Percentiles rank a stretch among this genome's conserved stretches.
phyloP scores from a whole-genome alignment of 1,140 invertebrate species.

The Drosophila sp. region DNA sequence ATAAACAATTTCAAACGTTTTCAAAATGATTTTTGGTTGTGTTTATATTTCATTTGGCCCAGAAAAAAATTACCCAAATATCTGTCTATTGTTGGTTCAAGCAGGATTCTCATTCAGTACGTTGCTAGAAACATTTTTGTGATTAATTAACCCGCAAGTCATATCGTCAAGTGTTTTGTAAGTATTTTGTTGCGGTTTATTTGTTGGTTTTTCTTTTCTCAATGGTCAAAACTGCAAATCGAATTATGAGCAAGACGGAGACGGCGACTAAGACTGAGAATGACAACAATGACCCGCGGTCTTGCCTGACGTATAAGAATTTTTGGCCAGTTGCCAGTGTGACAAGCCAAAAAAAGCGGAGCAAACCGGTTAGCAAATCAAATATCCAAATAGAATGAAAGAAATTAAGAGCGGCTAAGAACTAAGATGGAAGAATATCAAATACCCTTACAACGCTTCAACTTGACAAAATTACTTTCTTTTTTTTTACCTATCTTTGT shows the following conservation, averaged over 20 bases:
- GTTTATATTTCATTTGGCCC: slow-evolving; percentile 17
- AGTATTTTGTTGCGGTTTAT: slow-evolving; percentile 5
- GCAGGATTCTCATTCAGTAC: background rate
- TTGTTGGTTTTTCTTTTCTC: slow-evolving; percentile 26
- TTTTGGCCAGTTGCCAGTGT: slow-evolving; percentile 62
- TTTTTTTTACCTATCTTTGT: too few species aligned
- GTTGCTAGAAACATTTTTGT: slow-evolving; percentile 16
- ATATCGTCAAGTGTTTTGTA: slow-evolving; percentile 10
- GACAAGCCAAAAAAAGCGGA: slow-evolving; percentile 45
- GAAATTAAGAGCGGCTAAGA: background rate
- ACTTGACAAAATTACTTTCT: background rate
- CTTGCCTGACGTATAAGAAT: slow-evolving; percentile 53
- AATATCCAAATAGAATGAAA: slow-evolving; percentile 35
- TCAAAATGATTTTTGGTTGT: slow-evolving; percentile 14
- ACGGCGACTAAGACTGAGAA: slow-evolving; percentile 17
- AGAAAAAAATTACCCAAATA: slow-evolving; percentile 2
- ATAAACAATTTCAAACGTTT: slow-evolving; percentile 1
- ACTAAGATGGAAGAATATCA: background rate
- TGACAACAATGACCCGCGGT: slow-evolving; percentile 77
- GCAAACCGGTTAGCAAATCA: slow-evolving; percentile 58
- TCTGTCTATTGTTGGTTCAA: slow-evolving; percentile 2
- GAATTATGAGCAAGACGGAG: slow-evolving; percentile 36
- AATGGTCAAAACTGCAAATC: slow-evolving; percentile 23
- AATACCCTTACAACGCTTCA: background rate
- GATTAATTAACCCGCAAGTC: slow-evolving; percentile 15